A percentile compares a stretch with the other conserved stretches of the same genome.
phyloP scores from a whole-genome alignment of 2,888 invertebrate species.

The Cephonodes hylas region DNA sequence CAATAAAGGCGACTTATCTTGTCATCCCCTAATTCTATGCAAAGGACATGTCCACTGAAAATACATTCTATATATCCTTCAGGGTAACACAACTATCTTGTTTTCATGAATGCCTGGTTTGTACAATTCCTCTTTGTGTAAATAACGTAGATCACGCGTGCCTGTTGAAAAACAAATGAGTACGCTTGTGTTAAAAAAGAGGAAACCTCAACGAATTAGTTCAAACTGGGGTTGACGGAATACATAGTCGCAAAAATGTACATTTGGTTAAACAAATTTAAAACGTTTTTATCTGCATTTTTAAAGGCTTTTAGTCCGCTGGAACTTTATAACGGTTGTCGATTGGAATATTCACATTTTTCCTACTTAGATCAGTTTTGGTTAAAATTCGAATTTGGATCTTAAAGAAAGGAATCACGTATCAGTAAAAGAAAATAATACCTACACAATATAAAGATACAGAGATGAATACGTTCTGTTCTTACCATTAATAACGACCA shows the following conservation, averaged over 20 bases:
- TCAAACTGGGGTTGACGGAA: neutral
- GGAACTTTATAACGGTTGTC: neutral
- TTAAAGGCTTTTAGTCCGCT: neutral
- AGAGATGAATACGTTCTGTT: too few relatives aligned
- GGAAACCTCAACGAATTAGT: neutral
- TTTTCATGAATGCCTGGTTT: neutral
- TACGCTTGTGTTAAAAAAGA: neutral
- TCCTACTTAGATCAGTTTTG: too few relatives aligned
- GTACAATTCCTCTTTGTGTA: neutral
- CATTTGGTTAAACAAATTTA: neutral
- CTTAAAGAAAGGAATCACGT: too few relatives aligned
- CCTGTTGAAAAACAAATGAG: neutral
- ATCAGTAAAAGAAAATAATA: too few relatives aligned
- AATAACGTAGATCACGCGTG: neutral
- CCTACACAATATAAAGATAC: too few relatives aligned
- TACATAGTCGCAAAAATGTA: too few relatives aligned
- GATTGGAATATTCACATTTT: too few relatives aligned
- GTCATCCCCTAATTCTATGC: neutral
- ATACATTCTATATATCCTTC: neutral
- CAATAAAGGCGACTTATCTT: slow-evolving; percentile 3
- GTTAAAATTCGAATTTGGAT: too few relatives aligned
- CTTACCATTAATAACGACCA: too few relatives aligned
- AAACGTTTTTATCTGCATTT: neutral
- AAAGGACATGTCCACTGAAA: neutral
- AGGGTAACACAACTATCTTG: neutral